A percentile compares a stretch with the other conserved stretches of the same genome.
phyloP scores from a whole-genome alignment of 2,113 vertebrate genomes.

The Oryzias melastigma region DNA sequence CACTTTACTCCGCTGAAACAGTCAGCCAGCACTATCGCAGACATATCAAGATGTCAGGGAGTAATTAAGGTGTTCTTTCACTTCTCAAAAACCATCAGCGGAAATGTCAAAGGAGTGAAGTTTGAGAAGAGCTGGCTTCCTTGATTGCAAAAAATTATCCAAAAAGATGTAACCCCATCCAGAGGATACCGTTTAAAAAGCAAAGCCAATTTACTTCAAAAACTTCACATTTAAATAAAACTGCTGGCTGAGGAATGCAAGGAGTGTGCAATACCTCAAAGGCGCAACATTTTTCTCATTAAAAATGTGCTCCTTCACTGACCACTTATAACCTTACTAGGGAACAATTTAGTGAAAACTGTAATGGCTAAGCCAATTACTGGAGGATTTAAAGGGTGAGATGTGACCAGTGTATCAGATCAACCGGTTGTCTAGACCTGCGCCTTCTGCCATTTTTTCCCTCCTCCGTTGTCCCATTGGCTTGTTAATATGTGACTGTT shows the following conservation, averaged over 20 bases:
- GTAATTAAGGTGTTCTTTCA: too few species aligned
- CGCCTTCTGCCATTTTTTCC: conserved; percentile 28
- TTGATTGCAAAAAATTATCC: too few species aligned
- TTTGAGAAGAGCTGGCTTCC: too few species aligned
- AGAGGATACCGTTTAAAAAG: conserved; percentile 4
- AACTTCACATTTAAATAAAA: conserved; percentile 11
- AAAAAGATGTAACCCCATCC: background rate
- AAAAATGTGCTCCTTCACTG: conserved; percentile 9
- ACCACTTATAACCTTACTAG: conserved; percentile 25
- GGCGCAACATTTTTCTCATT: background rate
- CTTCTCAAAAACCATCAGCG: too few species aligned
- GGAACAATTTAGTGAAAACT: conserved; percentile 27
- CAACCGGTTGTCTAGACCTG: conserved; percentile 21
- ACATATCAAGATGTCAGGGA: too few species aligned
- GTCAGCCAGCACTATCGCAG: too few species aligned
- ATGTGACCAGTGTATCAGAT: conserved; percentile 26
- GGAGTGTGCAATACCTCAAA: conserved; percentile 8
- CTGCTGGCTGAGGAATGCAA: background rate
- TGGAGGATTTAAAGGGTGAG: conserved; percentile 25
- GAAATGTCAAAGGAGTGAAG: too few species aligned
- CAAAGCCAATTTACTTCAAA: background rate
- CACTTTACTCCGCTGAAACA: too few species aligned
- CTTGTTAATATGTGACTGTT: conserved; percentile 63
- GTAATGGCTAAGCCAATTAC: conserved; percentile 25
- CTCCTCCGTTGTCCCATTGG: conserved; percentile 19